Conservation (phyloP, 2,888 invertebrate genomes). For the Axea sp. region DNA sequence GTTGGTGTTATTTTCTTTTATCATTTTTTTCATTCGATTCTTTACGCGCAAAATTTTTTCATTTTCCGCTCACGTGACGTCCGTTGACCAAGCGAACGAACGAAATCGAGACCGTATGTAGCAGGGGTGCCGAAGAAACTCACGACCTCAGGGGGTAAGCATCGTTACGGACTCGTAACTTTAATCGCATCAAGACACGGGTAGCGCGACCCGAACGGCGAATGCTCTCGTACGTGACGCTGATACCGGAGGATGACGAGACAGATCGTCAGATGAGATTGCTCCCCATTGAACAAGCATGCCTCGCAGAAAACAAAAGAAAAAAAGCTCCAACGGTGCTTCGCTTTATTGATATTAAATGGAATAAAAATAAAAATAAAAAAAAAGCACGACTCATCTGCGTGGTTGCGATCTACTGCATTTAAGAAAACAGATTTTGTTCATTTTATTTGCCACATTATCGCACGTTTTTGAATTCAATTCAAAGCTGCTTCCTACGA, state of each 20-base stretch:
- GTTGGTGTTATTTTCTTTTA: constrained; percentile 1
- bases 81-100: too few species aligned
- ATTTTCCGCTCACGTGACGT: constrained; percentile 61
- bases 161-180: constrained; percentile 67
- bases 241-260: constrained; percentile 66
- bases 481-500: too few species aligned
- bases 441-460: constrained; percentile 11
- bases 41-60: constrained; percentile 34
- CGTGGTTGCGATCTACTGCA: constrained; percentile 13
- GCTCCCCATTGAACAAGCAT: constrained; percentile 53
- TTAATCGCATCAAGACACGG: constrained; percentile 67
- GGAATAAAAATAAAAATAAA: too few species aligned
- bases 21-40: constrained; percentile 23
- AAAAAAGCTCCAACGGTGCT: constrained; percentile 32
- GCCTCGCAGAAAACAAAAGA: constrained; percentile 33
- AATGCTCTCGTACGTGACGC: constrained; percentile 65
- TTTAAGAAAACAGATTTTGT: constrained; percentile 17
- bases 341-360: constrained; percentile 53
- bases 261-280: constrained; percentile 66
- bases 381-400: constrained; percentile 14
- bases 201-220: constrained; percentile 56
- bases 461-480: too few species aligned
- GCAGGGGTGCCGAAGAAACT: constrained; percentile 46
- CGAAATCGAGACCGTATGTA: constrained; percentile 15
- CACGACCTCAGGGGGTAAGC: constrained; percentile 61